Evolutionary conservation across 1,140 invertebrate genomes (phyloP).

Genomic region (Eurosta solidaginis): DNA sequence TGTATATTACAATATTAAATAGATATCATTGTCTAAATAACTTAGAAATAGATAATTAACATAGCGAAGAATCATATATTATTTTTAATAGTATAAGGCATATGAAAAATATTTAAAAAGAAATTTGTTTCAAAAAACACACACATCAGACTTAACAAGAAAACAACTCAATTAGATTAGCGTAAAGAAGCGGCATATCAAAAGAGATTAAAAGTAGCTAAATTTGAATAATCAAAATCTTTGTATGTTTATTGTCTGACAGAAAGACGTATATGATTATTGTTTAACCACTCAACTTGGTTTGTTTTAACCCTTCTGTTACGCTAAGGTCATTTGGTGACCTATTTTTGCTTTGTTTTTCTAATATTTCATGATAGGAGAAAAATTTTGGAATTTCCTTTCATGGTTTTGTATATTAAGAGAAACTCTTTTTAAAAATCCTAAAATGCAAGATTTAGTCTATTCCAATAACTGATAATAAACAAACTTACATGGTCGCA

Average conservation of each 20-base stretch:
- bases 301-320: no score
- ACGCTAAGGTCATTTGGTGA: no score
- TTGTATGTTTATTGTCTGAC: not conserved
- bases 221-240: no score
- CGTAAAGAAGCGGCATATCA: not conserved
- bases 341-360: no score
- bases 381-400: no score
- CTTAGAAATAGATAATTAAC: not conserved
- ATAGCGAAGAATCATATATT: not conserved
- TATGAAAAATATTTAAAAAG: not conserved
- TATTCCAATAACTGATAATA: no score
- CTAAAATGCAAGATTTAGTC: no score
- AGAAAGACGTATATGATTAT: not conserved
- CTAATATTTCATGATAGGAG: no score
- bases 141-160: not conserved
- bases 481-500: no score
- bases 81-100: not conserved
- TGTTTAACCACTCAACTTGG: no score
- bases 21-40: constrained; percentile 8
- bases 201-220: not conserved
- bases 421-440: no score
- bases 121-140: not conserved
- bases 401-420: no score
- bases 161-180: constrained; percentile 27
- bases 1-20: not conserved